phyloP scores from a whole-genome alignment of 64 coral and sea anemone species.

The Astreopora myriophthalma region DNA sequence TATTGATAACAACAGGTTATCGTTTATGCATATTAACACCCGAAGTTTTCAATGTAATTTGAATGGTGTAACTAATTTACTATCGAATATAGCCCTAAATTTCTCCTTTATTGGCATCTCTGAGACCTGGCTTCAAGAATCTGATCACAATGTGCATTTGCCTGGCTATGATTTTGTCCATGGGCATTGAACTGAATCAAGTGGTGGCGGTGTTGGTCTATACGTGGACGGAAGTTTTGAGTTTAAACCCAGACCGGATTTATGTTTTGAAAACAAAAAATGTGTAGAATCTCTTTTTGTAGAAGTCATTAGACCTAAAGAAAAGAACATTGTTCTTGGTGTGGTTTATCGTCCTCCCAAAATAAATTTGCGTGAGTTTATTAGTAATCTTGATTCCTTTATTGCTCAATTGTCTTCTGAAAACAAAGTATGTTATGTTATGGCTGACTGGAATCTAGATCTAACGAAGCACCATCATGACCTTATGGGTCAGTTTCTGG shows the following conservation, averaged over 20 bases:
- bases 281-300: slow-evolving; percentile 57
- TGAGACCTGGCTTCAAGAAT: slow-evolving; percentile 52
- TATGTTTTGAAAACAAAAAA: slow-evolving; percentile 41
- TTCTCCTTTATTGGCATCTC: slow-evolving; percentile 48
- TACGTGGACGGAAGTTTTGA: slow-evolving; percentile 36
- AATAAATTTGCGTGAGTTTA: slow-evolving; percentile 37
- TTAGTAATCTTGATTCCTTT: slow-evolving; percentile 36
- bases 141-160: background rate
- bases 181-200: background rate
- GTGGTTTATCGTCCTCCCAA: slow-evolving; percentile 52
- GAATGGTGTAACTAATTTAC: too few relatives aligned
- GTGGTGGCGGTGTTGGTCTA: slow-evolving; percentile 57
- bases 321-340: slow-evolving; percentile 50
- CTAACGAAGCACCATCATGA: slow-evolving; percentile 66
- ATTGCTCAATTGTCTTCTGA: slow-evolving; percentile 10
- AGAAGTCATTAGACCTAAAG: slow-evolving; percentile 31
- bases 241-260: slow-evolving; percentile 31
- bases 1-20: too few relatives aligned
- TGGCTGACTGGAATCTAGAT: slow-evolving; percentile 68
- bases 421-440: slow-evolving; percentile 64
- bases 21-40: too few relatives aligned
- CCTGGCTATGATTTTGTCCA: slow-evolving; percentile 57
- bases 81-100: too few relatives aligned
- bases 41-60: too few relatives aligned
- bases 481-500: slow-evolving; percentile 38